Percentiles rank a stretch among this genome's conserved stretches.
Conservation (phyloP, 2,797 vertebrate genomes). For the Chelon auratus region DNA sequence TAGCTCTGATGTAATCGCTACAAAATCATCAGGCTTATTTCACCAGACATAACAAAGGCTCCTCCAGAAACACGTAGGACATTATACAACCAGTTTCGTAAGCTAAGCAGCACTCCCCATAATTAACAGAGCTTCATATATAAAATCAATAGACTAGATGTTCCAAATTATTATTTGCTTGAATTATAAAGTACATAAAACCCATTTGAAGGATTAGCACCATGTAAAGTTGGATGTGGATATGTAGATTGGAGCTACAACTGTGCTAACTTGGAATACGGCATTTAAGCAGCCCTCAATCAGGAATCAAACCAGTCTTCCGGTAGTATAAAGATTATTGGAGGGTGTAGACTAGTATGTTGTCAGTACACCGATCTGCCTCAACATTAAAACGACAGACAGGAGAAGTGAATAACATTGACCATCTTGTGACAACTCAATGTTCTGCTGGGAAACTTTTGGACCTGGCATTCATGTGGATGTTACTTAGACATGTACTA, state of each 20-base stretch:
- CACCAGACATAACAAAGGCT: not conserved
- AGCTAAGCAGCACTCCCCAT: not conserved
- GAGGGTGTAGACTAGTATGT: no score
- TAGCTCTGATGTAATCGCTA: conserved; percentile 5
- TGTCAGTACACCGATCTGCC: no score
- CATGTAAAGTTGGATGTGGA: conserved; percentile 8
- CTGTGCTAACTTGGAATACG: not conserved
- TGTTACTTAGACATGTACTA: no score
- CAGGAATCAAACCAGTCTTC: not conserved
- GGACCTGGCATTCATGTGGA: no score
- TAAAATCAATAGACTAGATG: not conserved
- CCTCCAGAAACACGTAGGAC: conserved; percentile 3
- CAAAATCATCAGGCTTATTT: conserved; percentile 3
- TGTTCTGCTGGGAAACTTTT: no score
- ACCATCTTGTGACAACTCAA: no score
- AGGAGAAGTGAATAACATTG: no score
- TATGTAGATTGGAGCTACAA: not conserved
- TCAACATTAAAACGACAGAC: no score
- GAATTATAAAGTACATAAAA: not conserved
- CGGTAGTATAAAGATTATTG: not conserved
- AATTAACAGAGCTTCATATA: not conserved
- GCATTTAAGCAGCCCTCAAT: not conserved
- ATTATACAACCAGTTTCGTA: conserved; percentile 2
- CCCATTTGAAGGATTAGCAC: no score
- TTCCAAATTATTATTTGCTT: no score